A percentile compares a stretch with the other conserved stretches of the same genome.
Evolutionary conservation across 2,888 invertebrate species (phyloP).

Genomic region (Apamea monoglypha): DNA sequence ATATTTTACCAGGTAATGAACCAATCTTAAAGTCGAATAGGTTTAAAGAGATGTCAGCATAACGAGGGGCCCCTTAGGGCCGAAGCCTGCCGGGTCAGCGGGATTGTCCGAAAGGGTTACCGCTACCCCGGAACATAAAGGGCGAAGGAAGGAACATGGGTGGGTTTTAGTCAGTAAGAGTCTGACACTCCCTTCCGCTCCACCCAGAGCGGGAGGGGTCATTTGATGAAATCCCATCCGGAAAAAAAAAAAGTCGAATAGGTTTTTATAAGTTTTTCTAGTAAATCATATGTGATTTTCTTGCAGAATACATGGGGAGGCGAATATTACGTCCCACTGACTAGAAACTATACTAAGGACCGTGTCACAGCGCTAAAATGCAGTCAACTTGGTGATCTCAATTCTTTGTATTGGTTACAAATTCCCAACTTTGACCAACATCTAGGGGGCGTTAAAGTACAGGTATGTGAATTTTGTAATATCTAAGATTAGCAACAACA

Average conservation of each 20-base stretch:
- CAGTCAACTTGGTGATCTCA: slow-evolving; percentile 10
- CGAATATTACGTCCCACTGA: slow-evolving; percentile 1
- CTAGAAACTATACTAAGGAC: no score
- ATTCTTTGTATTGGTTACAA: slow-evolving; percentile 23
- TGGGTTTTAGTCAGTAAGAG: no score
- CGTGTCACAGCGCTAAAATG: neutral
- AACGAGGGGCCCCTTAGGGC: no score
- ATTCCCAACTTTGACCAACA: neutral
- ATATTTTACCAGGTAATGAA: slow-evolving; percentile 8
- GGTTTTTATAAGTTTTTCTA: neutral
- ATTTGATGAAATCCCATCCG: no score
- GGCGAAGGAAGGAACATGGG: no score
- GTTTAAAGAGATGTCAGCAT: no score
- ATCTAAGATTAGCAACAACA: neutral
- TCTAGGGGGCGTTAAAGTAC: neutral
- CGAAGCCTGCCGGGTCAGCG: no score
- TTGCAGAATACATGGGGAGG: slow-evolving; percentile 13
- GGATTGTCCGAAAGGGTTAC: no score
- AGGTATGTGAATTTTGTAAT: neutral
- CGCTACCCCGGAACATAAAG: no score
- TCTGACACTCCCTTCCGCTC: no score
- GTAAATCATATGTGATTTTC: neutral
- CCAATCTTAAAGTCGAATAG: neutral
- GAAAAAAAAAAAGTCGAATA: neutral
- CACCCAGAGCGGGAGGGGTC: no score